These are phyloP conservation scores for Dendrolimus punctatus DNA, from an alignment of 1,140 invertebrate species.

Conservation along the genomic window DNA sequence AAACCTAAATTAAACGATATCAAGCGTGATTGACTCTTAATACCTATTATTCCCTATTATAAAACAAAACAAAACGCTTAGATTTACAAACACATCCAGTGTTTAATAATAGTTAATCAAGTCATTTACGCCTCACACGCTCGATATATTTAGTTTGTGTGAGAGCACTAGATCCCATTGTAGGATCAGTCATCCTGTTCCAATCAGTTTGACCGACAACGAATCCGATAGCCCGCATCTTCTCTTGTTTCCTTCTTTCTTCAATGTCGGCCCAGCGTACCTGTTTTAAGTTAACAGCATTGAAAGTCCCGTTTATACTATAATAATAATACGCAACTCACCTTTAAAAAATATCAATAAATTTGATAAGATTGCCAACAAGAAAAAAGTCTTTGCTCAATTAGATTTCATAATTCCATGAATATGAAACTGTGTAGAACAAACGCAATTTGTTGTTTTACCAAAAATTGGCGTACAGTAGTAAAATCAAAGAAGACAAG, in stretches of 20 bases:
- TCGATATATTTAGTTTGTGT: conserved; percentile 96
- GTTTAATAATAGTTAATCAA: neutral
- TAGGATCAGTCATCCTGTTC: conserved; percentile 94
- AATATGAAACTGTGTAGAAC: too few species aligned
- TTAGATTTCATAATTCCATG: neutral
- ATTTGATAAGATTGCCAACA: neutral
- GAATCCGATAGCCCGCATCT: conserved; percentile 94
- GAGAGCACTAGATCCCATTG: conserved; percentile 88
- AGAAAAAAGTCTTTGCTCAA: neutral
- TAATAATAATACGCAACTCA: conserved; percentile 23
- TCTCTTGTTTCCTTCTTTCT: conserved; percentile 90
- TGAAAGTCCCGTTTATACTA: conserved; percentile 30
- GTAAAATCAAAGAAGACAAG: too few species aligned
- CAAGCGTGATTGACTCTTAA: too few species aligned
- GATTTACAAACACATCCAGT: too few species aligned
- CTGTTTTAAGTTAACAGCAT: conserved; percentile 73
- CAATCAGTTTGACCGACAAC: conserved; percentile 96
- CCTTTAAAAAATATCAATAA: conserved; percentile 16
- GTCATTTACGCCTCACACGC: conserved; percentile 52
- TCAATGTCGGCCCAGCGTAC: conserved; percentile 98
- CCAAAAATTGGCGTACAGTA: too few species aligned
- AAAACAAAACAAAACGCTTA: too few species aligned
- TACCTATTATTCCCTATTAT: too few species aligned
- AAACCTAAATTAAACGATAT: too few species aligned
- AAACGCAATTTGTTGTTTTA: too few species aligned